Conservation (phyloP, 1,140 invertebrate species). For the Monomorium pharaonis region DNA sequence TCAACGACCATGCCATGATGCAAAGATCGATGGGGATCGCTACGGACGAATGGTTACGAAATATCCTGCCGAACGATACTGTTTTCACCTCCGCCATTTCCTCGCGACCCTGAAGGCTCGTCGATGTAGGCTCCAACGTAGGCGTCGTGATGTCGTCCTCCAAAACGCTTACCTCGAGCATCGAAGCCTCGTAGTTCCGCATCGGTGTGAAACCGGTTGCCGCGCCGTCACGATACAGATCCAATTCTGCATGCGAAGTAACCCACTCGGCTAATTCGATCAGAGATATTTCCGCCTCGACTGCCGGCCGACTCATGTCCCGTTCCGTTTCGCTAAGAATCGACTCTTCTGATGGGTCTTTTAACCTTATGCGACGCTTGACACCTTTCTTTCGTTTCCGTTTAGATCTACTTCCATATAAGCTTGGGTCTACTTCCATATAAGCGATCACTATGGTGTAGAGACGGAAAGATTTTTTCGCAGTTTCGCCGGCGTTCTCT, state of each 20-base stretch:
- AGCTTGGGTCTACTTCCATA: constrained; percentile 66
- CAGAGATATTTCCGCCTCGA: constrained; percentile 67
- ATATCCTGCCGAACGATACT: constrained; percentile 66
- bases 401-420: constrained; percentile 68
- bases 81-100: constrained; percentile 12
- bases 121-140: constrained; percentile 68
- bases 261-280: constrained; percentile 78
- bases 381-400: constrained; percentile 39
- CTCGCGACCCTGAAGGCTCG: constrained; percentile 4
- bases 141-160: constrained; percentile 77
- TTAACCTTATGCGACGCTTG: constrained; percentile 37
- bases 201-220: constrained; percentile 71
- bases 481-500: constrained; percentile 66
- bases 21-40: constrained; percentile 79
- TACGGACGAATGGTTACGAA: constrained; percentile 68
- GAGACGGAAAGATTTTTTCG: constrained; percentile 72
- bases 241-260: constrained; percentile 30
- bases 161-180: constrained; percentile 77
- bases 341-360: background rate
- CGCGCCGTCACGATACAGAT: constrained; percentile 47
- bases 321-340: background rate
- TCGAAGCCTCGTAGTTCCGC: constrained; percentile 72
- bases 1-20: constrained; percentile 81
- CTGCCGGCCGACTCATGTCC: background rate
- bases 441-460: constrained; percentile 77